A percentile compares a stretch with the other conserved stretches of the same genome.
Conservation (phyloP, 2,888 invertebrate genomes). For the Meandrusa payeni region DNA sequence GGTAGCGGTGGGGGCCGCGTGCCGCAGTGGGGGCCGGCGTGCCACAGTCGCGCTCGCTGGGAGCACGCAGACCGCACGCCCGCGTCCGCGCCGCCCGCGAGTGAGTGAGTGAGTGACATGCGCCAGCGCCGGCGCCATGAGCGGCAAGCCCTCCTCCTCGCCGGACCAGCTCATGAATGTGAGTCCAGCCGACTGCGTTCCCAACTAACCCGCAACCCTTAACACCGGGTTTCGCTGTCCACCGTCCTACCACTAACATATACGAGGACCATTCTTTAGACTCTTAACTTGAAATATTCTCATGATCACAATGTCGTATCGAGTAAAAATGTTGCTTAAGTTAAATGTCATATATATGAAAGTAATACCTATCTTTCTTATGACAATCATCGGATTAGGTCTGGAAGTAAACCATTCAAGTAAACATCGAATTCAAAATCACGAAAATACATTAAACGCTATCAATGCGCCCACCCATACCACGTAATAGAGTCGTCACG, state of each 20-base stretch:
- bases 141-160: constrained; percentile 75
- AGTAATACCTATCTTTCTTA: too few species aligned
- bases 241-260: not conserved
- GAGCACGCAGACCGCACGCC: constrained; percentile 69
- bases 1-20: constrained; percentile 76
- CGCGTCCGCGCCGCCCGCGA: constrained; percentile 66
- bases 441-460: too few species aligned
- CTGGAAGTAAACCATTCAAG: too few species aligned
- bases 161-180: constrained; percentile 81
- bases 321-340: too few species aligned
- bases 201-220: constrained; percentile 23
- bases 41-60: constrained; percentile 72
- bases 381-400: too few species aligned
- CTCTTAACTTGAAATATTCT: too few species aligned
- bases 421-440: too few species aligned
- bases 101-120: constrained; percentile 75
- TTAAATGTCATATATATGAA: too few species aligned
- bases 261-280: not conserved
- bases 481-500: constrained; percentile 20
- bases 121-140: constrained; percentile 64
- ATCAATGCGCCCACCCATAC: constrained; percentile 9
- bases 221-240: constrained; percentile 12
- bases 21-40: constrained; percentile 59
- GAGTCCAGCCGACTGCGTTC: constrained; percentile 50
- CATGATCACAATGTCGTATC: too few species aligned